Evolutionary conservation across 2,797 vertebrate species (phyloP).

Genomic region (Somateria mollissima): DNA sequence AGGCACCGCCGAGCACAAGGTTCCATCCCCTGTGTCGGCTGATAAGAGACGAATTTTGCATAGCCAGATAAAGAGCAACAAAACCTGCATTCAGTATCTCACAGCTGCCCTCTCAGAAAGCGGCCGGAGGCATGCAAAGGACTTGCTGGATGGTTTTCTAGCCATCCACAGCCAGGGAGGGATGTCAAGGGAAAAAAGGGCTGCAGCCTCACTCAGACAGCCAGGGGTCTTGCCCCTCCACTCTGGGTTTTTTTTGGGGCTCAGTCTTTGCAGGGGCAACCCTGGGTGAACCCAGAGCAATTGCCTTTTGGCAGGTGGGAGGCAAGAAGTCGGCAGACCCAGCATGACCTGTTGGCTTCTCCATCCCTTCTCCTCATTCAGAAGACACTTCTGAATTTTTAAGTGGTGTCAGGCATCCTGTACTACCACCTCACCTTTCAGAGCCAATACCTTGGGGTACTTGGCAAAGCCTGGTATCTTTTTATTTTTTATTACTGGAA

Average conservation of each 20-base stretch:
- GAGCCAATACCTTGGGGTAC: no score
- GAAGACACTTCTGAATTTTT: not conserved
- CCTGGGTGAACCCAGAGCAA: rapidly evolving
- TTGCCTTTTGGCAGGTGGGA: not conserved
- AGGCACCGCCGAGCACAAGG: rapidly evolving
- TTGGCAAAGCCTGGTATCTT: no score
- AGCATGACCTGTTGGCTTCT: not conserved
- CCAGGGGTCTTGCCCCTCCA: not conserved
- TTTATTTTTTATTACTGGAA: no score
- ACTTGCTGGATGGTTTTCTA: not conserved
- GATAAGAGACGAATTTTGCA: not conserved
- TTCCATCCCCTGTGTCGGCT: rapidly evolving
- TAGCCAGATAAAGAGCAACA: not conserved
- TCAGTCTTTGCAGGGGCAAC: not conserved
- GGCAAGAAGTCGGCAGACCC: not conserved
- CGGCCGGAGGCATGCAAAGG: not conserved
- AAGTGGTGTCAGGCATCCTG: no score
- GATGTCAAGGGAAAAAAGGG: not conserved
- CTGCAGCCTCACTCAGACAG: rapidly evolving
- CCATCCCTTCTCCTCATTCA: not conserved
- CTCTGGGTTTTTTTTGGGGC: not conserved
- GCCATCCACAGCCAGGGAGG: not conserved
- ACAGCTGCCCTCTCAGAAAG: not conserved
- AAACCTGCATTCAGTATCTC: not conserved
- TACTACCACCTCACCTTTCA: no score